Evolutionary conservation across 2,113 vertebrate genomes (phyloP), one percentile per base, ranked within the genome.

Genomic region (Columbina picui): DNA sequence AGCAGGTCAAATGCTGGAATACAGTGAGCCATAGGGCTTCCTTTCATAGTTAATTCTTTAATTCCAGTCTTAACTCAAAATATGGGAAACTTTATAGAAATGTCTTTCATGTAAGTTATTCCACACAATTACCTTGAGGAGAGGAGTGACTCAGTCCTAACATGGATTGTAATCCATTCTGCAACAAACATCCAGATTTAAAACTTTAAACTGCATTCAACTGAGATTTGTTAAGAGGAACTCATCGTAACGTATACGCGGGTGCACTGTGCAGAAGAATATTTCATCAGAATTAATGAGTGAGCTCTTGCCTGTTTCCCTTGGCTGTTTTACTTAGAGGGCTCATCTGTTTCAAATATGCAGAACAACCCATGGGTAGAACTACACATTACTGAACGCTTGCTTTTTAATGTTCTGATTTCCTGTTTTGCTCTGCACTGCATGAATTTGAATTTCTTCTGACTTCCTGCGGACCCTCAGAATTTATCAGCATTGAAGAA

Each of bases 211-310:
- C 14, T 56, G 19, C 11, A 23, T 92, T 91, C 29, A 82, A 0
- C 9, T n/a, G 49, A 41, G 16, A 26, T 78, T 93, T 84, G 20
- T 84, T 36, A 68, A 39, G 85, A 89, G 36, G 26, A 77, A n/a
- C 21, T 61, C 0, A 0, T 10, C 0, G 0, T 76, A 85, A 56
- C 0, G 0, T 22, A 50, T 50, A 10, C 7, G 9, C 14, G 89
- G 49, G 12, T 19, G 77, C 17, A 73, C 25, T 14, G 4, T 32
- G 39, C 78, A 67, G 30, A 91, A 87, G 70, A 82, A 36, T n/a
- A 77, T 87, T 87, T 21, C 22, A 32, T 41, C 45, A 53, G 25
- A 79, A 93, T 39, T 73, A 86, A 83, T 80, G 22, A 93, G 45
- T 0, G 1, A 91, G 38, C 20, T 39, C 17, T 56, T 3, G 1